Base-by-base conservation (phyloP, 2,888 invertebrate genomes). In the Leptothorax acervorum region DNA sequence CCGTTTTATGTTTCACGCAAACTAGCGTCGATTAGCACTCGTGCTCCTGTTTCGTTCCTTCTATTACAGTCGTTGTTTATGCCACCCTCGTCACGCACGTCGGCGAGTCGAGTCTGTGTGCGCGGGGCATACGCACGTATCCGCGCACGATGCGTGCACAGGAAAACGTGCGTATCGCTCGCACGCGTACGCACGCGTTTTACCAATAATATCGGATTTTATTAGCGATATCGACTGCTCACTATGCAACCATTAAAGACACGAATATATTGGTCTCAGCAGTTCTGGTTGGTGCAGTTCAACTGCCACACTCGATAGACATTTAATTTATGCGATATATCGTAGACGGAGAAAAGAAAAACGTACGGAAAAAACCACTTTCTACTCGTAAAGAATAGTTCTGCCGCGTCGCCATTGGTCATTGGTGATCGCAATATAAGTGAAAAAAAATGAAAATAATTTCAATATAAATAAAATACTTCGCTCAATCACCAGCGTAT, bases 21-120 rank as follows among this genome's bases (percentile, higher is more conserved):
- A 71, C 88, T 68, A 85, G 18, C 70, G 82, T 18, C 88, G 83
- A 88, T 89, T 89, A 89, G 86, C 89, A 84, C 83, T 55, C 62
- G 81, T 53, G 76, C 66, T 75, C 73, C 35, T 63, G 81, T 84
- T 76, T 39, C 82, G 28, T 48, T 51, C 83, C 85, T 85, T 83
- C 78, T 83, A 88, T 88, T 85, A 85, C 65, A 23, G 31, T 1
- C 51, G 45, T 18, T 51, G 39, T 55, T 60, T 70, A 65, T 76
- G 60, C 63, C 70, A 60, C 78, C 39, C 62, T 18, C 39, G 85
- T 84, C 84, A 85, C 83, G 89, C 86, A 75, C 71, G 48, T 79
- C 71, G 55, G 35, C 35, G 60, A 39, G 62, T 51, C 31, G 45
- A 23, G 9, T 11, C 31, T 79, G 31, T 75, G n/a, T n/a, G n/a